Base-by-base conservation (phyloP, 2,888 invertebrate species). In the Eupithecia exiguata region DNA sequence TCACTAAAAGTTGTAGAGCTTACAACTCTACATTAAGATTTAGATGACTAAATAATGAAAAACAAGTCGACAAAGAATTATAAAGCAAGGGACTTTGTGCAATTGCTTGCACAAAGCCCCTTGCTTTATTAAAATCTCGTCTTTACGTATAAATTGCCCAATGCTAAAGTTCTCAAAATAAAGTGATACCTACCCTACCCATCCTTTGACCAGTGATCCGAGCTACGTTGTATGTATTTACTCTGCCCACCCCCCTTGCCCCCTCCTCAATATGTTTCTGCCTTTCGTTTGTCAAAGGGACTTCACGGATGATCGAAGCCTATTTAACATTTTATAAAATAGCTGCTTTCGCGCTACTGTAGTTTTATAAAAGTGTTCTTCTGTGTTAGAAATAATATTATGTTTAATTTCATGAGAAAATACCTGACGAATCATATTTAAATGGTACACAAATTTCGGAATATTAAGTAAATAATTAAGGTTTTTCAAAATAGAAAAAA, bases 171-270 rank as follows among this genome's bases (percentile, higher is more conserved):
- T 67, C 53, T 49, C 30, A 14, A 68, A 70, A 72, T 68, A 70
- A 61, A 62, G 66, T 62, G 66, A 61, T 65, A 58, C 53, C 53
- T 46, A 21, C 25, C 25, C 21, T 25, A 58, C 53, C 49, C 5
- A 67, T 40, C 74, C 70, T 76, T 74, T 77, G 77, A 77, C 70
- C 77, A 72, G 70, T 35, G 65, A 65, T 38, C 65, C 65, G 63
- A 53, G 58, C 49, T 70, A 38, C 68, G 68, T 68, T 49, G 40
- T 77, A 74, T 74, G 67, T 74, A 72, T 72, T 71, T 71, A 74
- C 71, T 70, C 18, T 21, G 16, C 18, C 35, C 63, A 30, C 43
- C 49, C 35, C 70, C 25, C 49, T 12, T 53, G 1, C 21, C 70
- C 62, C 35, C 16, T 69, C 53, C 65, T 74, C 74, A 75, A 70